phyloP scores from a whole-genome alignment of 2,113 vertebrate species.

The Cinclus cinclus region DNA sequence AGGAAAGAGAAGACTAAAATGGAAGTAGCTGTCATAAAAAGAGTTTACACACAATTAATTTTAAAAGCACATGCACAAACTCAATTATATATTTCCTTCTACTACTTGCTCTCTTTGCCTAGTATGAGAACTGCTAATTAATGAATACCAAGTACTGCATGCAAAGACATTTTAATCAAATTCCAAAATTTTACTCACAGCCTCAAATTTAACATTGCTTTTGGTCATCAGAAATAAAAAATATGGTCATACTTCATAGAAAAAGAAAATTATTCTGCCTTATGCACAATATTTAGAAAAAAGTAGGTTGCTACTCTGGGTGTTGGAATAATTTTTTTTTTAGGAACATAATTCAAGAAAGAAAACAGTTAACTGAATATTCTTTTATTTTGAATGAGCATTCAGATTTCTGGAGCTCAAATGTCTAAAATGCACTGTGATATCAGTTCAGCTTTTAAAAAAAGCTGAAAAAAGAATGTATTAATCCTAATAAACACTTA shows the following conservation, averaged over 20 bases:
- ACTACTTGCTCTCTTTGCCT: background rate
- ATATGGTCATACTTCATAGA: fast-evolving
- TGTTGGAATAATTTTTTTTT: background rate
- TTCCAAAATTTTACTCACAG: background rate
- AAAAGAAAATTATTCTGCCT: background rate
- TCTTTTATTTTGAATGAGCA: background rate
- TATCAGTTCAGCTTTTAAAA: background rate
- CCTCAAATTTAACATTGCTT: background rate
- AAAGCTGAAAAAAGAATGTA: background rate
- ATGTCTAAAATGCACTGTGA: background rate
- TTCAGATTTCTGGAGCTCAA: background rate
- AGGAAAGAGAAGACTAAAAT: background rate
- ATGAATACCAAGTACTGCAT: background rate
- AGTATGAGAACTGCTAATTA: background rate
- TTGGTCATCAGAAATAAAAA: background rate
- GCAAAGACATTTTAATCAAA: background rate
- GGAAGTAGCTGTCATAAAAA: background rate
- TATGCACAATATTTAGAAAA: background rate
- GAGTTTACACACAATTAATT: fast-evolving
- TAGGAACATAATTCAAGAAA: background rate
- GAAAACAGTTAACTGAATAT: background rate
- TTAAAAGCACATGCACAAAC: background rate
- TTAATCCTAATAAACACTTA: background rate
- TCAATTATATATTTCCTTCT: background rate
- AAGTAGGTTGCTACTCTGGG: fast-evolving